These are phyloP conservation scores for Acridotheres tristis DNA, from an alignment of 2,797 vertebrate species.

Conservation along the genomic window DNA sequence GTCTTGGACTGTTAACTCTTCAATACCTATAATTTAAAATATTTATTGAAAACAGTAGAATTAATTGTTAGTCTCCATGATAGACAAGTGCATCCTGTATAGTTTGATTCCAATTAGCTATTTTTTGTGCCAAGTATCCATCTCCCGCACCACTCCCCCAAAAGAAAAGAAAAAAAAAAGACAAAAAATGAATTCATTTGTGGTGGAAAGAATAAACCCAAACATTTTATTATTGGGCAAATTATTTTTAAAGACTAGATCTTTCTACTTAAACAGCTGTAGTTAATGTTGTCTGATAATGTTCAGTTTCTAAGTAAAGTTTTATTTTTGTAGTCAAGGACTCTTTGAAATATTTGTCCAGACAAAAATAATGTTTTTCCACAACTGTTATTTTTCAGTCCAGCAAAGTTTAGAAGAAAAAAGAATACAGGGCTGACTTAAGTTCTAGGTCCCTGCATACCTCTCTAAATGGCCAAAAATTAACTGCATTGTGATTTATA, in stretches of 20 bases:
- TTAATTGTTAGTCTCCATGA: neutral
- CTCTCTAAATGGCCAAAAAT: neutral
- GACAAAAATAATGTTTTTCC: neutral
- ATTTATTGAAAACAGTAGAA: neutral
- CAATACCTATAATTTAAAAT: neutral
- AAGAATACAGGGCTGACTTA: neutral
- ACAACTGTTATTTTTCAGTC: neutral
- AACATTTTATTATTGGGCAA: neutral
- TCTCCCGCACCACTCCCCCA: rapidly evolving
- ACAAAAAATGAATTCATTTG: neutral
- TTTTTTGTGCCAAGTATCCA: neutral
- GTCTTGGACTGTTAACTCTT: neutral
- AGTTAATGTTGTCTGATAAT: neutral
- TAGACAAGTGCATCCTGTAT: neutral
- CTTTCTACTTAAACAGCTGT: neutral
- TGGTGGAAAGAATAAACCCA: neutral
- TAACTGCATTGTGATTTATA: neutral
- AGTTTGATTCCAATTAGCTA: neutral
- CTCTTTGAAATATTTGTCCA: neutral
- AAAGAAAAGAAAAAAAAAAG: too few species aligned
- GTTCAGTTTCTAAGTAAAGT: neutral
- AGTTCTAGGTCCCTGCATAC: neutral
- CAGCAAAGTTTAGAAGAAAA: neutral
- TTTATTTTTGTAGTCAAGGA: neutral
- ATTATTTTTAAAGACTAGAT: neutral